phyloP scores from a whole-genome alignment of 2,888 invertebrate species.

The Kuschelorhynchus macadamiae region DNA sequence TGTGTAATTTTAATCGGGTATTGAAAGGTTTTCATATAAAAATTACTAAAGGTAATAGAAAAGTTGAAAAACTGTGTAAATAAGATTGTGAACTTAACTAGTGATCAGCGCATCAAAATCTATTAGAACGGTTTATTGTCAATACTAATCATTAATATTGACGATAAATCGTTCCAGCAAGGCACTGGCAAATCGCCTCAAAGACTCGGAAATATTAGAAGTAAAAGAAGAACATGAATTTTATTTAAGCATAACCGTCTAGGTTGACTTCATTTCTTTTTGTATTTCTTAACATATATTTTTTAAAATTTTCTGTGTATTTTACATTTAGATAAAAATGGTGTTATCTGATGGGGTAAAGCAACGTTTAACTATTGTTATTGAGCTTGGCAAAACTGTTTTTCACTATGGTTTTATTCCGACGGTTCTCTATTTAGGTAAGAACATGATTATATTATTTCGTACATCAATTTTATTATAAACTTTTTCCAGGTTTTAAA shows the following conservation, averaged over 20 bases:
- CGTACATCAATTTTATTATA: conserved; percentile 5
- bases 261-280: background rate
- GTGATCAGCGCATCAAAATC: too few relatives aligned
- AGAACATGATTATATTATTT: background rate
- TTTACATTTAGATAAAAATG: conserved; percentile 56
- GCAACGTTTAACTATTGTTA: conserved; percentile 74
- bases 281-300: conserved; percentile 29
- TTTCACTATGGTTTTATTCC: conserved; percentile 83
- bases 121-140: too few relatives aligned
- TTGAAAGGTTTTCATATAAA: too few relatives aligned
- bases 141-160: too few relatives aligned
- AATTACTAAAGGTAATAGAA: too few relatives aligned
- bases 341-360: conserved; percentile 72
- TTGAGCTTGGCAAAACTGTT: conserved; percentile 73
- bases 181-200: too few relatives aligned
- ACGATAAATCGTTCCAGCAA: too few relatives aligned
- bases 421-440: conserved; percentile 78
- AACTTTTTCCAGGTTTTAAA: conserved; percentile 72
- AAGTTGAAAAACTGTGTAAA: too few relatives aligned
- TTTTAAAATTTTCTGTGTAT: conserved; percentile 38
- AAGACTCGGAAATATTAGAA: too few relatives aligned
- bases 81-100: too few relatives aligned
- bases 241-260: background rate
- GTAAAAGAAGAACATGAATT: background rate
- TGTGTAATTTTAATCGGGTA: too few relatives aligned